Conservation (phyloP, 1,140 invertebrate genomes). For the Euura lappo region DNA sequence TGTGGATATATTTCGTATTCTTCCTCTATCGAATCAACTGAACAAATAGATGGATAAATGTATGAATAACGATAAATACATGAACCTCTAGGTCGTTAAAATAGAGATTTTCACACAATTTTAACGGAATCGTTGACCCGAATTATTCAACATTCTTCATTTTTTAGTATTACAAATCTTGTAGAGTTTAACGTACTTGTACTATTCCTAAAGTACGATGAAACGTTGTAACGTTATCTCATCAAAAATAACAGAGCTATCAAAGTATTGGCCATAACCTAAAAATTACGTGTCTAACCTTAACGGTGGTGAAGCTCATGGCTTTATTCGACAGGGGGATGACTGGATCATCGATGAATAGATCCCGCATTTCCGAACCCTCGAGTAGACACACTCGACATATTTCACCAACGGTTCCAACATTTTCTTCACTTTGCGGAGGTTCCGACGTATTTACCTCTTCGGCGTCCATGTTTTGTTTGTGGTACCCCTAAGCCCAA, state of each 20-base stretch:
- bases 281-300: slow-evolving; percentile 50
- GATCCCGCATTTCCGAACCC: slow-evolving; percentile 46
- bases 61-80: too few relatives aligned
- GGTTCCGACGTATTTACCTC: slow-evolving; percentile 49
- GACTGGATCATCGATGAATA: slow-evolving; percentile 45
- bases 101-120: too few relatives aligned
- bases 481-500: slow-evolving; percentile 10
- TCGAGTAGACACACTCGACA: slow-evolving; percentile 52
- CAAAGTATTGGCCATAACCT: slow-evolving; percentile 35
- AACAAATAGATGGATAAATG: too few relatives aligned
- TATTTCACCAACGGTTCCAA: slow-evolving; percentile 41
- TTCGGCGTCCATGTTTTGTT: slow-evolving; percentile 58
- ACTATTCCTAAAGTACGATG: too few relatives aligned
- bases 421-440: slow-evolving; percentile 39
- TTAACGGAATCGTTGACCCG: too few relatives aligned
- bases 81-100: too few relatives aligned
- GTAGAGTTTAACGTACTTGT: too few relatives aligned
- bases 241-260: neutral
- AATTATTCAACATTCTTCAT: too few relatives aligned
- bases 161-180: too few relatives aligned
- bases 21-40: too few relatives aligned
- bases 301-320: slow-evolving; percentile 56
- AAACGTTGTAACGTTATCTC: too few relatives aligned
- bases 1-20: too few relatives aligned
- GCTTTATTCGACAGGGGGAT: slow-evolving; percentile 47